Conservation (phyloP, 2,888 invertebrate species). For the Dimorphilus gyrociliatus region DNA sequence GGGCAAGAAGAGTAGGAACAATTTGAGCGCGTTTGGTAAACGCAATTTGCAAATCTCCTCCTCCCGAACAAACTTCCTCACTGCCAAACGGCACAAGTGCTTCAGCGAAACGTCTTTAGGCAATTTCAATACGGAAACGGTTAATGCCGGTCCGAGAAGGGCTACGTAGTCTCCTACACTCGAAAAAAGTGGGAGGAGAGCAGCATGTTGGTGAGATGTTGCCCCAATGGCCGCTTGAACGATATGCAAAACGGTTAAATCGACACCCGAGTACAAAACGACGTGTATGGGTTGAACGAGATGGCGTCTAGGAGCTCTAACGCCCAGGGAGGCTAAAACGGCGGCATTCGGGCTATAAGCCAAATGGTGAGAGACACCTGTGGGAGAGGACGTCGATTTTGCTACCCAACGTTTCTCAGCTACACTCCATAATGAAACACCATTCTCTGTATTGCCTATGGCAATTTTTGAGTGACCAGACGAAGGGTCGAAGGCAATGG, state of each 20-base stretch:
- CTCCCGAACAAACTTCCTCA: neutral
- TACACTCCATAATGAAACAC: constrained; percentile 7
- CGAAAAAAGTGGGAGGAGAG: constrained; percentile 8
- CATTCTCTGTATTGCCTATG: constrained; percentile 7
- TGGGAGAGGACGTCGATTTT: constrained; percentile 4
- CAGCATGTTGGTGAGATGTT: constrained; percentile 8
- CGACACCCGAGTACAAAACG: constrained; percentile 6
- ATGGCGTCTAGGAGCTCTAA: constrained; percentile 6
- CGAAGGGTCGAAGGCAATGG: constrained; percentile 8
- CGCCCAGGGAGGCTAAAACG: constrained; percentile 7
- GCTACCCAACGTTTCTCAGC: constrained; percentile 3
- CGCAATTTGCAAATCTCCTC: too few relatives aligned
- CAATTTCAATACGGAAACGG: constrained; percentile 3
- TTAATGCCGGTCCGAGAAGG: constrained; percentile 1
- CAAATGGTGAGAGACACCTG: constrained; percentile 7
- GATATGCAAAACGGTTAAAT: constrained; percentile 5
- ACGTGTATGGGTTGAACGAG: constrained; percentile 8
- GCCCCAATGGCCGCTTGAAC: constrained; percentile 5
- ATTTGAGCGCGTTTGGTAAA: too few relatives aligned
- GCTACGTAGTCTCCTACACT: constrained; percentile 9
- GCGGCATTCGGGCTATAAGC: constrained; percentile 7
- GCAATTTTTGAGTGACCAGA: constrained; percentile 6
- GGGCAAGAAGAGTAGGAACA: too few relatives aligned
- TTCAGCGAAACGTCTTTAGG: neutral
- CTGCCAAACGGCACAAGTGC: neutral